These are phyloP conservation scores for Ailurus styani DNA, from an alignment of 2,113 vertebrate genomes.

Conservation along the genomic window DNA sequence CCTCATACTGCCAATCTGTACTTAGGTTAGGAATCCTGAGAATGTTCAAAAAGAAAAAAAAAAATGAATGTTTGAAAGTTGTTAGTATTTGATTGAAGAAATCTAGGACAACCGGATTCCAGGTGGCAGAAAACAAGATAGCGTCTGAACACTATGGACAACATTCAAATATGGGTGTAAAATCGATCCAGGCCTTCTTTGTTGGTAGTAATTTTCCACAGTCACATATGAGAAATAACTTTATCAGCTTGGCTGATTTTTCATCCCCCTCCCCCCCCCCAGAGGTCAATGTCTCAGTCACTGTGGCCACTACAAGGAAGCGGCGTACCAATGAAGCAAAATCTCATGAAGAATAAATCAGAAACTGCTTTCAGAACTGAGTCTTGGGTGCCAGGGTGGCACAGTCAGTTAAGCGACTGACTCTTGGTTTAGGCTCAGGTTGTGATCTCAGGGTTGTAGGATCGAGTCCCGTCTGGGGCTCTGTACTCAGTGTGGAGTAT, in stretches of 20 bases:
- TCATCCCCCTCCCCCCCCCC: too few species aligned
- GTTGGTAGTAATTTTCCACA: not conserved
- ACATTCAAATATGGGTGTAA: not conserved
- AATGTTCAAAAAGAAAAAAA: not conserved
- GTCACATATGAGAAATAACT: not conserved
- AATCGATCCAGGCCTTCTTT: not conserved
- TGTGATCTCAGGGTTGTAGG: not conserved
- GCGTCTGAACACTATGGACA: not conserved
- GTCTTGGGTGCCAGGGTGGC: not conserved
- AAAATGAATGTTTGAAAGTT: not conserved
- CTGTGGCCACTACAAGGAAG: not conserved
- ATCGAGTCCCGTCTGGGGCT: not conserved
- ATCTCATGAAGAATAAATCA: not conserved
- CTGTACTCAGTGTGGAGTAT: not conserved
- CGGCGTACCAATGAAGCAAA: not conserved
- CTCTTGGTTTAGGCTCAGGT: not conserved
- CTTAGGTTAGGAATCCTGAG: not conserved
- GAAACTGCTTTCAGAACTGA: not conserved
- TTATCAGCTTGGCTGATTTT: not conserved
- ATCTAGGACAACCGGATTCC: not conserved
- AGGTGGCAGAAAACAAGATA: not conserved
- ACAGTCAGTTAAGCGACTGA: not conserved
- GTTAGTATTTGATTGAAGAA: not conserved
- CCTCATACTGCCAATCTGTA: not conserved
- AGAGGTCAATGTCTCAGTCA: not conserved